Base-by-base conservation (phyloP, 2,888 invertebrate species). In the Abscondita cerata region DNA sequence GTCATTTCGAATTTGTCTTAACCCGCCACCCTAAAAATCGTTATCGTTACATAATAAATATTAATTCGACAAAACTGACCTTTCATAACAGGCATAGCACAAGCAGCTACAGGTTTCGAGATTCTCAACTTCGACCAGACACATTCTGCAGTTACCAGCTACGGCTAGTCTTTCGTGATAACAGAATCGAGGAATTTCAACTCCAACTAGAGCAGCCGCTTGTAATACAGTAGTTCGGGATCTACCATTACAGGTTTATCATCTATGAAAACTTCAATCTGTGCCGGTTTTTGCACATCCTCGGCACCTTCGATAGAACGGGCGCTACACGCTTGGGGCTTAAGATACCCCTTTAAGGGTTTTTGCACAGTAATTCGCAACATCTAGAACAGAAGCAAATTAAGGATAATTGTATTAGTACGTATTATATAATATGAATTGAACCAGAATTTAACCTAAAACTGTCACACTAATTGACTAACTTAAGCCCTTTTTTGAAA, bases 31-130 rank as follows among this genome's bases (percentile, higher is more conserved):
- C 79, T 78, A 64, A 16, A 12, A 36, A 9, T 40, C 5, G 12
- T 5, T 12, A n/a, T 40, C 5, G 12, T 5, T n/a, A 13, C 12
- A 40, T 38, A 20, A 34, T 12, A 53, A 13, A 12, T 68, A 74
- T 38, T 12, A 38, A n/a, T n/a, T n/a, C n/a, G n/a, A n/a, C n/a
- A n/a, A 25, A 25, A 6, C 6, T 4, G 4, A 25, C 79, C 99
- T 81, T 98, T 98, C 98, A 99, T 97, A 0, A 99, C 98, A 0
- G 99, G 99, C 98, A 99, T 99, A 11, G 99, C 99, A 81, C 99
- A 99, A 0, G 98, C 97, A 6, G 99, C 99, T 0, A 97, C 94
- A 0, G 98, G 98, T 85, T 99, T 97, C 1, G 96, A n/a, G 40
- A 97, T 95, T 79, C 95, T 98, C 99, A 9, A 99, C 97, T 82